phyloP scores from a whole-genome alignment of 2,888 invertebrate species.

The Drosophila fungiperda region DNA sequence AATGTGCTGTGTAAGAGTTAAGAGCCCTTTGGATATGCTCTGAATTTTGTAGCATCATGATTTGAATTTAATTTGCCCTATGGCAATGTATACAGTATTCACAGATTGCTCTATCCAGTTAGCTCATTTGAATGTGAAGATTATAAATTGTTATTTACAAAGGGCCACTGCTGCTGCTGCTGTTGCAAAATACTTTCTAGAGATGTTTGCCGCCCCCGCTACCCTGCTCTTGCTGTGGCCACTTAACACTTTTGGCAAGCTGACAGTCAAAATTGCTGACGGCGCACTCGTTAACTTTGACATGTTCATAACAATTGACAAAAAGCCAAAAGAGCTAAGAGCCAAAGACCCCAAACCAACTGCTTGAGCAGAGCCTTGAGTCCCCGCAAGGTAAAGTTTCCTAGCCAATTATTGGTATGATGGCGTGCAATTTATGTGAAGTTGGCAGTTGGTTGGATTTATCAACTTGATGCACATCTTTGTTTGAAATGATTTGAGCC shows the following conservation, averaged over 20 bases:
- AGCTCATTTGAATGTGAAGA: constrained; percentile 4
- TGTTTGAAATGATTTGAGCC: constrained; percentile 69
- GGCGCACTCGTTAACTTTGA: constrained; percentile 72
- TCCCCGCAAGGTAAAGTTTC: constrained; percentile 9
- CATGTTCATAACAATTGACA: constrained; percentile 78
- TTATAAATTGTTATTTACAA: constrained; percentile 55
- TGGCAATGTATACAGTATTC: not conserved
- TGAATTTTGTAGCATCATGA: not conserved
- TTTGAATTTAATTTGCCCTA: not conserved
- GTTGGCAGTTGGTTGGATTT: constrained; percentile 52
- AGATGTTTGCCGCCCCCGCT: constrained; percentile 15
- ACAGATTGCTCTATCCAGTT: not conserved
- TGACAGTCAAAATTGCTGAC: constrained; percentile 66
- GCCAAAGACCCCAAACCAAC: constrained; percentile 2
- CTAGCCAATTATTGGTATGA: constrained; percentile 66
- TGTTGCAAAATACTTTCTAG: constrained; percentile 52
- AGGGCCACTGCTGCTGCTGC: constrained; percentile 28
- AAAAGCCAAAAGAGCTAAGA: constrained; percentile 42
- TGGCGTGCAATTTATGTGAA: constrained; percentile 68
- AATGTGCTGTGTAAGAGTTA: not conserved
- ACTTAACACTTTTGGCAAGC: constrained; percentile 74
- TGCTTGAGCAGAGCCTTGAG: not conserved
- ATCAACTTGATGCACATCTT: constrained; percentile 74
- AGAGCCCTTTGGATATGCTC: not conserved
- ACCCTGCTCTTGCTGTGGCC: constrained; percentile 16